Percentiles rank a stretch among this genome's conserved stretches.
Conservation (phyloP, 2,888 invertebrate species). For the Lottia gigantea region DNA sequence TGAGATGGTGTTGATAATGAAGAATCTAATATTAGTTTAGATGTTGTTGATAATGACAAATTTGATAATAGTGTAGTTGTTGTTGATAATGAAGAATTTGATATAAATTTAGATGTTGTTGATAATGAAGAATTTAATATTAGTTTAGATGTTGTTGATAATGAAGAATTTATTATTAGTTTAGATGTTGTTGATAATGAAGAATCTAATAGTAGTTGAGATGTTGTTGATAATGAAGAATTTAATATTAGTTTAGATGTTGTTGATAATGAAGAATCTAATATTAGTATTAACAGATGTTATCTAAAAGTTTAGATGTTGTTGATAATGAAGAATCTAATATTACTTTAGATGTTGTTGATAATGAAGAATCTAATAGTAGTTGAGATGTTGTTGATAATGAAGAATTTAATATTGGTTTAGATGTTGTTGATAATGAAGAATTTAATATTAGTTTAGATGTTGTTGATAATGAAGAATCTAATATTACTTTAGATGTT, state of each 20-base stretch:
- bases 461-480: slow-evolving; percentile 72
- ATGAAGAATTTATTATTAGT: slow-evolving; percentile 73
- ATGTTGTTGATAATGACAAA: slow-evolving; percentile 68
- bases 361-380: too few species aligned
- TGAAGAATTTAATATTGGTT: not conserved
- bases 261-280: too few species aligned
- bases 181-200: slow-evolving; percentile 72
- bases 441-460: too few species aligned
- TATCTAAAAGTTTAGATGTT: slow-evolving; percentile 72
- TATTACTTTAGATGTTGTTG: too few species aligned
- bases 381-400: not conserved
- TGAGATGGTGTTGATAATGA: too few species aligned
- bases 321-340: slow-evolving; percentile 72
- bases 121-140: slow-evolving; percentile 73
- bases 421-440: slow-evolving; percentile 75
- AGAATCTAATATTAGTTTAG: too few species aligned
- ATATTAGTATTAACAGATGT: slow-evolving; percentile 72
- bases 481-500: slow-evolving; percentile 70
- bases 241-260: too few species aligned
- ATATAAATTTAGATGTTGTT: slow-evolving; percentile 69
- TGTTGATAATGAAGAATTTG: not conserved
- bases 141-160: slow-evolving; percentile 71
- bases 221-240: too few species aligned
- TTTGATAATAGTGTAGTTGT: too few species aligned
- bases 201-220: slow-evolving; percentile 67